These are phyloP conservation scores for Brachyhypopomus gauderio DNA, from an alignment of 2,113 vertebrate species.

Conservation along the genomic window DNA sequence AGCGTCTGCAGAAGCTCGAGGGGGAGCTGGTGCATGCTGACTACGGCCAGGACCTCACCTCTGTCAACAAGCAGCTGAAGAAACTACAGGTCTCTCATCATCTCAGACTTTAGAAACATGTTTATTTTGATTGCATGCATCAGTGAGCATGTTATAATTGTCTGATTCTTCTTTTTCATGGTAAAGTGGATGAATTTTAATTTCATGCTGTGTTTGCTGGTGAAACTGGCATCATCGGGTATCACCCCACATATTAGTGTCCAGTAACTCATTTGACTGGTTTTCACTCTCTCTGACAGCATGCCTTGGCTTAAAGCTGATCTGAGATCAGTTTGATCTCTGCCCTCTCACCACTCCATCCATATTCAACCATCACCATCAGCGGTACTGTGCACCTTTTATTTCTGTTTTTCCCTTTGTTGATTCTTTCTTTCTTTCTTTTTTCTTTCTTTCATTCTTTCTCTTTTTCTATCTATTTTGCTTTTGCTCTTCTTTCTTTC, in stretches of 20 bases:
- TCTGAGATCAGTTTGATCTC: constrained; percentile 73
- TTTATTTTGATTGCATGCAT: too few species aligned
- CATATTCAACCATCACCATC: constrained; percentile 66
- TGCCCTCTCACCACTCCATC: constrained; percentile 43
- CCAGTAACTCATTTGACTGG: constrained; percentile 66
- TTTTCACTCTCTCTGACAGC: constrained; percentile 74
- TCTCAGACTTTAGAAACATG: background rate
- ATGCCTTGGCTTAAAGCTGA: constrained; percentile 62
- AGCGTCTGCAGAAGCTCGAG: constrained; percentile 82
- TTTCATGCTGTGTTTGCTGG: background rate
- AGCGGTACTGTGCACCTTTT: constrained; percentile 70
- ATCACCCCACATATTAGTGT: constrained; percentile 6
- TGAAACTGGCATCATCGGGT: background rate
- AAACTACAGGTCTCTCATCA: constrained; percentile 79
- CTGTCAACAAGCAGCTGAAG: constrained; percentile 87
- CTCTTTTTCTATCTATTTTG: background rate
- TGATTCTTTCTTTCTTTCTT: constrained; percentile 6
- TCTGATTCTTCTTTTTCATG: constrained; percentile 22
- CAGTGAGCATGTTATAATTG: background rate
- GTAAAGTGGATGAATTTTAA: constrained; percentile 30
- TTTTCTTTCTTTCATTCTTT: background rate
- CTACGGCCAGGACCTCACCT: constrained; percentile 82
- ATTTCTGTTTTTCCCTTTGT: constrained; percentile 51
- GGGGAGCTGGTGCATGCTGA: constrained; percentile 81
- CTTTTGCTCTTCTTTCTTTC: background rate